Conservation (phyloP, 2,797 vertebrate genomes). For the Orestias chungarensis region DNA sequence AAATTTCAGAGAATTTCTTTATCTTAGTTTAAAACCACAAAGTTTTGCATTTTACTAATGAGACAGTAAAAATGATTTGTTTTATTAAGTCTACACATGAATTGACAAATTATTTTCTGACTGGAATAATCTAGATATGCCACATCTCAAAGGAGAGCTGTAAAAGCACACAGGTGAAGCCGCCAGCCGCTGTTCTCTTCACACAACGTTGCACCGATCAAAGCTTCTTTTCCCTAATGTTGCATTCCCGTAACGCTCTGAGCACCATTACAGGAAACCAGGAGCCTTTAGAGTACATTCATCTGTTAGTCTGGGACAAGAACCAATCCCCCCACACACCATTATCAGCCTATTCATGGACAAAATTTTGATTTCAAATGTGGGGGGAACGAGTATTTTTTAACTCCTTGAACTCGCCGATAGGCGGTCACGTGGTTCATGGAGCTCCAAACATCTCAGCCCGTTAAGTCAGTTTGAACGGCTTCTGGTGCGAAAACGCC, state of each 20-base stretch:
- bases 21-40: background rate
- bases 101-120: constrained; percentile 47
- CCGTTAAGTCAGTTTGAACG: too few species aligned
- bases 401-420: too few species aligned
- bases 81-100: constrained; percentile 34
- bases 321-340: background rate
- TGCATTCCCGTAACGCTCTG: constrained; percentile 22
- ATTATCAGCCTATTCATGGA: too few species aligned
- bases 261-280: constrained; percentile 41
- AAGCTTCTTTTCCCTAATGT: constrained; percentile 41
- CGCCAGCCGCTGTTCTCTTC: constrained; percentile 47
- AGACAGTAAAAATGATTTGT: constrained; percentile 15
- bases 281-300: constrained; percentile 28
- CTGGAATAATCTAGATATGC: constrained; percentile 35
- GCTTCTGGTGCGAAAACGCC: too few species aligned
- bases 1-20: background rate
- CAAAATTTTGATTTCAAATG: too few species aligned
- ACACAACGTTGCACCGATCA: constrained; percentile 63
- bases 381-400: too few species aligned
- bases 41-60: background rate
- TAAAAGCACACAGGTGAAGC: constrained; percentile 54
- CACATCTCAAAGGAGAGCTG: constrained; percentile 26
- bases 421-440: too few species aligned
- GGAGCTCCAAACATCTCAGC: too few species aligned
- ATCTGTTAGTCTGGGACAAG: constrained; percentile 26